Conservation (phyloP, 2,888 invertebrate genomes). For the Taenaris catops region DNA sequence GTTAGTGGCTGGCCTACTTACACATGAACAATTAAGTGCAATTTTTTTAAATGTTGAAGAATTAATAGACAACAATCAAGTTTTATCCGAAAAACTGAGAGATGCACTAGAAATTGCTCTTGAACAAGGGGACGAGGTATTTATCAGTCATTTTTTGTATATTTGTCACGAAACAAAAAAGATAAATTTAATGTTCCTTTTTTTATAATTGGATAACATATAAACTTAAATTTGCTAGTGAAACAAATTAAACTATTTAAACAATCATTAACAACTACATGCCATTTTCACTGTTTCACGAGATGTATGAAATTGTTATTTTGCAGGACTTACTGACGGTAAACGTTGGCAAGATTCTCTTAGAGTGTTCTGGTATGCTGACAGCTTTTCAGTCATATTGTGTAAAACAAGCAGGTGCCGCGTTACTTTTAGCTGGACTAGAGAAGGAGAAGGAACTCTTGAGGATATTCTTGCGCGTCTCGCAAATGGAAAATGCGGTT, state of each 20-base stretch:
- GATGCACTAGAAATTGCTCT: slow-evolving; percentile 92
- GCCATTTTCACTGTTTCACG: no score
- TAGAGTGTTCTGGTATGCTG: slow-evolving; percentile 95
- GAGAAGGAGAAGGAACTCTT: slow-evolving; percentile 97
- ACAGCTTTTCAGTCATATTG: slow-evolving; percentile 97
- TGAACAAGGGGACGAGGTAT: slow-evolving; percentile 87
- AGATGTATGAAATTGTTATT: no score
- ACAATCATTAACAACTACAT: no score
- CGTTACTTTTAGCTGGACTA: slow-evolving; percentile 91
- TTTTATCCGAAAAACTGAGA: slow-evolving; percentile 91
- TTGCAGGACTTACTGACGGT: slow-evolving; percentile 89
- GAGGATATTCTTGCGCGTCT: slow-evolving; percentile 95
- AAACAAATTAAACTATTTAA: no score
- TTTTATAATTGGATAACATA: no score
- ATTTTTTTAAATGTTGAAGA: slow-evolving; percentile 97
- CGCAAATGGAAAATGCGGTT: slow-evolving; percentile 97
- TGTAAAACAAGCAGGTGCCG: slow-evolving; percentile 94
- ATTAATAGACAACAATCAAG: slow-evolving; percentile 91
- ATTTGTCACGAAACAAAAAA: no score
- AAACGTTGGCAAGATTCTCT: slow-evolving; percentile 93
- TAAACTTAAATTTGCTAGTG: no score
- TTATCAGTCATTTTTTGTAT: no score
- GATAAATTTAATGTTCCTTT: no score
- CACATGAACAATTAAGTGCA: slow-evolving; percentile 93
- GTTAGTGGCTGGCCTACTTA: slow-evolving; percentile 93